These are phyloP conservation scores for Hylaea fasciaria DNA, from an alignment of 2,888 invertebrate genomes.

Conservation along the genomic window DNA sequence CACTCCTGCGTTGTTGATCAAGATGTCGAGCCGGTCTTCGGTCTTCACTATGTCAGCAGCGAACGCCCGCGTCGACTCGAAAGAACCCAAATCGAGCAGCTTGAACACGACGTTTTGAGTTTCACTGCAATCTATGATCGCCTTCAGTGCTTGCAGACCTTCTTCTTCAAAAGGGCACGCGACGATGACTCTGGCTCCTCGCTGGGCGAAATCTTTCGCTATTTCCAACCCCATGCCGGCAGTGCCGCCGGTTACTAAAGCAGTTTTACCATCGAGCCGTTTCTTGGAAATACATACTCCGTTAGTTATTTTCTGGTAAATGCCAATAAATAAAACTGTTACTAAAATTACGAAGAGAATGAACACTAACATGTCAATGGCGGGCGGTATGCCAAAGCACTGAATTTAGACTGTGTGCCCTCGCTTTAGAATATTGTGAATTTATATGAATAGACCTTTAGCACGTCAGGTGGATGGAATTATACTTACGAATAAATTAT, in stretches of 20 bases:
- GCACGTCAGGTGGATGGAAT: no score
- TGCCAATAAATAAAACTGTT: conserved; percentile 13
- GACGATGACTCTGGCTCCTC: conserved; percentile 66
- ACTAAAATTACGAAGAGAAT: neutral
- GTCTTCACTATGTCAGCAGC: conserved; percentile 88
- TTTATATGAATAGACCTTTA: no score
- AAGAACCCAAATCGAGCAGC: conserved; percentile 89
- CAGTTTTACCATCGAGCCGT: conserved; percentile 54
- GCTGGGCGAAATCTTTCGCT: conserved; percentile 60
- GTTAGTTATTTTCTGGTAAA: conserved; percentile 32
- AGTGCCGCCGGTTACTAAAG: conserved; percentile 67
- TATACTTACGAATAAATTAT: no score
- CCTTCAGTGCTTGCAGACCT: conserved; percentile 71
- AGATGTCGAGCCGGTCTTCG: conserved; percentile 89
- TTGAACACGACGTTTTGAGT: conserved; percentile 88
- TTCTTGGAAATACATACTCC: conserved; percentile 50
- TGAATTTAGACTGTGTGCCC: no score
- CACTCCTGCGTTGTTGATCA: conserved; percentile 95
- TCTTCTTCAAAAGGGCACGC: conserved; percentile 66
- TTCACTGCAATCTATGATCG: conserved; percentile 85
- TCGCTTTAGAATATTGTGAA: no score
- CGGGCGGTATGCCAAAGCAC: neutral
- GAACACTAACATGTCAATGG: conserved; percentile 10
- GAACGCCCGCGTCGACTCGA: conserved; percentile 90
- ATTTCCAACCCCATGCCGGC: conserved; percentile 66